Evolutionary conservation across 2,797 vertebrate species (phyloP), one percentile per base, ranked within the genome.

Genomic region (Hipposideros larvatus): DNA sequence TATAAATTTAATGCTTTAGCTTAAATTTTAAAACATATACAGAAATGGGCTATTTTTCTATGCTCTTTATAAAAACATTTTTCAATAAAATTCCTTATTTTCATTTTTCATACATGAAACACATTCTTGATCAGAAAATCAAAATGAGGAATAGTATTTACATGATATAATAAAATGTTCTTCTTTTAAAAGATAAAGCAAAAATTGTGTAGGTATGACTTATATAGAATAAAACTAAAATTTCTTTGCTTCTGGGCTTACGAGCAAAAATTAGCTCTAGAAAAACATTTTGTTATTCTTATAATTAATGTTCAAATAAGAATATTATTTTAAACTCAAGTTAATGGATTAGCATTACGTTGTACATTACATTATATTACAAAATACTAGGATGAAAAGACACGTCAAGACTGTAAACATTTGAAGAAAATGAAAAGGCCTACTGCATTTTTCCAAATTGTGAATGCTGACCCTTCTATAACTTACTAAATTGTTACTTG

Each of bases 181-280:
- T 53, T 87, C 22, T 65, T 78, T 83, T 65, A 43, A 94, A 96
- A 55, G 53, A 51, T 37, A 65, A 14, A 93, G n/a, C 46, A 95
- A 87, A 91, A 87, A 66, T 16, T 93, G 9, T 34, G 7, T 11
- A 71, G 10, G 31, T 77, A 19, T 21, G n/a, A 37, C 21, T 51
- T 18, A 77, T 0, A 34, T 2, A 57, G 46, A 75, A 51, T 73
- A 92, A 74, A 93, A 59, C 28, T n/a, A 61, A 31, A 73, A 28
- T 28, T 78, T 74, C 73, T 71, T 91, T 78, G 37, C 22, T 85
- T 63, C 51, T 71, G 34, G 34, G 74, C 21, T 55, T 59, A 48
- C 51, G 55, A 89, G 16, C 57, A 94, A 95, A 87, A 91, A 87
- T 53, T 31, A 80, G 18, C 43, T 87, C 66, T 55, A 82, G 26